Evolutionary conservation across 2,797 vertebrate genomes (phyloP).

Genomic region (Bryconaethiops microstoma): DNA sequence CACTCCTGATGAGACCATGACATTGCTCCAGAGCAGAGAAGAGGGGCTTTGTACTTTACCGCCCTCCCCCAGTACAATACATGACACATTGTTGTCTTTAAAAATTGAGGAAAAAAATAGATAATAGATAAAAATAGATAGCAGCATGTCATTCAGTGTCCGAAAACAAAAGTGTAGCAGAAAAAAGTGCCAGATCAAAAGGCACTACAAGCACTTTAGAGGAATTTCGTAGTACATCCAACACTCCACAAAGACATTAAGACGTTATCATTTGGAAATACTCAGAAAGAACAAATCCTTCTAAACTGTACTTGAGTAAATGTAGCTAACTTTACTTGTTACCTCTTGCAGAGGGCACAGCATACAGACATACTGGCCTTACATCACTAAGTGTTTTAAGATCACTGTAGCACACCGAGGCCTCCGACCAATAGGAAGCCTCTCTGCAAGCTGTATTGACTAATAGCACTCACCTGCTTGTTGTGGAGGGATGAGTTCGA

Average conservation of each 20-base stretch:
- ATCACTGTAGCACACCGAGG: conserved; percentile 14
- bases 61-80: conserved; percentile 37
- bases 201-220: too few relatives aligned
- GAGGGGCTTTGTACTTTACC: conserved; percentile 29
- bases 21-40: not conserved
- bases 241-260: not conserved
- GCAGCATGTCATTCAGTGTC: too few relatives aligned
- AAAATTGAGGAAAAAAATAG: too few relatives aligned
- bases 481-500: conserved; percentile 27
- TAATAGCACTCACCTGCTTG: conserved; percentile 41
- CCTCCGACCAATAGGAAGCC: conserved; percentile 9
- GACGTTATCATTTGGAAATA: not conserved
- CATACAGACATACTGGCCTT: conserved; percentile 4
- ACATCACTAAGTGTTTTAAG: conserved; percentile 36
- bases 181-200: too few relatives aligned
- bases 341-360: not conserved
- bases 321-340: not conserved
- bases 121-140: too few relatives aligned
- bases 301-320: not conserved
- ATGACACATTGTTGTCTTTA: too few relatives aligned
- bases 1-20: conserved; percentile 25
- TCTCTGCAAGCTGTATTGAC: conserved; percentile 40
- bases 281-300: not conserved
- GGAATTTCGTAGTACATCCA: too few relatives aligned
- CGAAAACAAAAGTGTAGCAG: too few relatives aligned